Percentiles rank a stretch among this genome's conserved stretches.
phyloP scores from a whole-genome alignment of 1,140 invertebrate genomes.

The Pseudoatta argentina region DNA sequence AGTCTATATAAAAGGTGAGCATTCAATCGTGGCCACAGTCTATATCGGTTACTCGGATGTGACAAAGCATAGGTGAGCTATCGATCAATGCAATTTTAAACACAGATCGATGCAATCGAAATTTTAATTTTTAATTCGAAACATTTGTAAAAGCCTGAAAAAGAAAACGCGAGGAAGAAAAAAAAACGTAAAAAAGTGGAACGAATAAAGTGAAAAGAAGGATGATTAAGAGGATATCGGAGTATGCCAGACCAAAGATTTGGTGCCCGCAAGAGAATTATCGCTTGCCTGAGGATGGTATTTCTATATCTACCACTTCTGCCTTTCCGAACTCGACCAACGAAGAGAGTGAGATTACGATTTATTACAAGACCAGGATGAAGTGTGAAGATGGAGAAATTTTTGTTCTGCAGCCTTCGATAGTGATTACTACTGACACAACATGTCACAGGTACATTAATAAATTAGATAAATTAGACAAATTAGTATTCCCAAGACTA shows the following conservation, averaged over 20 bases:
- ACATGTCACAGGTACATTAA: constrained; percentile 60
- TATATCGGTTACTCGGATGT: neutral
- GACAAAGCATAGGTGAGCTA: neutral
- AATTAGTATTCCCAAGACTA: neutral
- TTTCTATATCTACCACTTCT: constrained; percentile 75
- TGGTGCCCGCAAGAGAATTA: constrained; percentile 71
- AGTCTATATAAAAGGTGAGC: constrained; percentile 39
- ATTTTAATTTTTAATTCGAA: neutral
- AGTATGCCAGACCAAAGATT: constrained; percentile 55
- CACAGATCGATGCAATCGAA: constrained; percentile 26
- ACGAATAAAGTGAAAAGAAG: neutral
- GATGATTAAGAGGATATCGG: constrained; percentile 55
- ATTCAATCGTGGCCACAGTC: constrained; percentile 24
- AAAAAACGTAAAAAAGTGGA: neutral
- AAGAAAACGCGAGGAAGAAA: neutral
- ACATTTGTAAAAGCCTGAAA: neutral
- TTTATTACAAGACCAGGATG: constrained; percentile 21
- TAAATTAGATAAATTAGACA: neutral
- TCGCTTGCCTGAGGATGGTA: constrained; percentile 63
- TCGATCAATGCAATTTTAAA: neutral
- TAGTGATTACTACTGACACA: constrained; percentile 39
- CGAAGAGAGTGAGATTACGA: constrained; percentile 22
- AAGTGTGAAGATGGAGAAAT: constrained; percentile 41
- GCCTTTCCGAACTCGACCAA: constrained; percentile 33
- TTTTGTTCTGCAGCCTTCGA: constrained; percentile 53